Conservation (phyloP, 2,888 invertebrate genomes). For the Pyrocoelia pectoralis region DNA sequence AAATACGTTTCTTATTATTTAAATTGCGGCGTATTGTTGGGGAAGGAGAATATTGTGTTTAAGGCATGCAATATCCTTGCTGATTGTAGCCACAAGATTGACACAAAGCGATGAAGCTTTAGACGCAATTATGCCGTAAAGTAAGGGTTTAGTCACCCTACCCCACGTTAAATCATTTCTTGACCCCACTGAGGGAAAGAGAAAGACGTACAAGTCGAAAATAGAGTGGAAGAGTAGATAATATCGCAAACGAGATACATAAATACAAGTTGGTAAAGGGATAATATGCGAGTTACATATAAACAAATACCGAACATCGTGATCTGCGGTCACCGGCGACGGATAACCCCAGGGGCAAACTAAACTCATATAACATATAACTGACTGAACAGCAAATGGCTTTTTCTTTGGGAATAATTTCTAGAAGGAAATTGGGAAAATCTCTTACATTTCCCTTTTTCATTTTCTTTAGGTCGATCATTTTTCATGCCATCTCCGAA, state of each 20-base stretch:
- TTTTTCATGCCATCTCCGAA: conserved; percentile 60
- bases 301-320: conserved; percentile 39
- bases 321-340: conserved; percentile 40
- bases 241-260: conserved; percentile 24
- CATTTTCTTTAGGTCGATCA: conserved; percentile 61
- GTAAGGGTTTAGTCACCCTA: conserved; percentile 24
- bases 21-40: conserved; percentile 39
- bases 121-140: conserved; percentile 32
- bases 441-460: conserved; percentile 61
- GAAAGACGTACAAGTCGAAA: background rate
- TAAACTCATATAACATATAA: conserved; percentile 49
- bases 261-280: conserved; percentile 28
- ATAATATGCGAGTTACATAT: conserved; percentile 38
- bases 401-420: conserved; percentile 59
- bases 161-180: conserved; percentile 25
- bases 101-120: conserved; percentile 29
- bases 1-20: conserved; percentile 51
- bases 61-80: conserved; percentile 29
- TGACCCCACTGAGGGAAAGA: conserved; percentile 18
- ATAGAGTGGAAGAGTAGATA: conserved; percentile 24
- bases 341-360: conserved; percentile 39
- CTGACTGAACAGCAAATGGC: conserved; percentile 54
- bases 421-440: conserved; percentile 61
- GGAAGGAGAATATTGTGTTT: conserved; percentile 37
- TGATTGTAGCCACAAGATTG: conserved; percentile 27